phyloP scores from a whole-genome alignment of 2,113 vertebrate species.

The Dromaius novaehollandiae region DNA sequence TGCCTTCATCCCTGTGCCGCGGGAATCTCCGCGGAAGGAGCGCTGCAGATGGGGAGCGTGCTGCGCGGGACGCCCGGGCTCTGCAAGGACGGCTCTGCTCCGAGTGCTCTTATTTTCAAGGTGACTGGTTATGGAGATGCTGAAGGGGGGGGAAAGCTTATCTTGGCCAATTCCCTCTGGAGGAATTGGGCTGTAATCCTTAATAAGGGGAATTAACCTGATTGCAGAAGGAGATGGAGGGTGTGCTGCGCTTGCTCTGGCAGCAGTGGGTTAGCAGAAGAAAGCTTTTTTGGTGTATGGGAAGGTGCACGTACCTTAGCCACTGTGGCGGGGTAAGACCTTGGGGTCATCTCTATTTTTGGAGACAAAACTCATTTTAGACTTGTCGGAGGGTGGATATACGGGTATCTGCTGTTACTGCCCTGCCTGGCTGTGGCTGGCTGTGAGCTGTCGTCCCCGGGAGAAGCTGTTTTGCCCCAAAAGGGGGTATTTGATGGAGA shows the following conservation, averaged over 20 bases:
- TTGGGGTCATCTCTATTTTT: not conserved
- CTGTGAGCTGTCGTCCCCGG: fast-evolving
- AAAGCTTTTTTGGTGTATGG: not conserved
- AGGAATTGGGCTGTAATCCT: not conserved
- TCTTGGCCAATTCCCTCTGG: not conserved
- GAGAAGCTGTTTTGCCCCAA: not conserved
- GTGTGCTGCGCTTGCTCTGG: not conserved
- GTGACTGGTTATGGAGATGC: not conserved
- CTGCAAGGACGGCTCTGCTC: not conserved
- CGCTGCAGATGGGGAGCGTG: too few species aligned
- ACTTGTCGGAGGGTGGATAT: not conserved
- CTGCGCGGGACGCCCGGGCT: too few species aligned
- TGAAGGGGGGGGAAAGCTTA: not conserved
- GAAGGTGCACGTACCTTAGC: not conserved
- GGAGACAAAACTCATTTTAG: not conserved
- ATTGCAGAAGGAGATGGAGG: not conserved
- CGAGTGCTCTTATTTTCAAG: fast-evolving
- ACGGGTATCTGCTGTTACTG: fast-evolving
- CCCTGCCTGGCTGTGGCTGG: not conserved
- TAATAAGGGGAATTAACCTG: not conserved
- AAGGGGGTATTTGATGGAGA: fast-evolving
- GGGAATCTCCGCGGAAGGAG: too few species aligned
- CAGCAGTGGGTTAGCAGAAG: too few species aligned
- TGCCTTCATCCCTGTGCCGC: not conserved
- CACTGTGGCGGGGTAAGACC: not conserved